Evolutionary conservation across 2,888 invertebrate species (phyloP).

Genomic region (Acrobasis repandana): DNA sequence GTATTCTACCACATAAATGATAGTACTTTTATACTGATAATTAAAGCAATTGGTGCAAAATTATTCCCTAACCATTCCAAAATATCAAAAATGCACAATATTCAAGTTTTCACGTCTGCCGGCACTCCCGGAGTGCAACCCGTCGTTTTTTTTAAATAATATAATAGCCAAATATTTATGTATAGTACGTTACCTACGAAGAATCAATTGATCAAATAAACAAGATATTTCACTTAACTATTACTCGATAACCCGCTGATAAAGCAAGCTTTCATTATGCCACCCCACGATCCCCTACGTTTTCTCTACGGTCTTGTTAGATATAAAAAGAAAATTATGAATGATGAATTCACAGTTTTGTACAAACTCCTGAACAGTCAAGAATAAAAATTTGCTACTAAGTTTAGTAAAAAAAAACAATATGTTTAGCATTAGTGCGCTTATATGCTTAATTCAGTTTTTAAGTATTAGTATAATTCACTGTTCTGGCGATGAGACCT

Average conservation of each 20-base stretch:
- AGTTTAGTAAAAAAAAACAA: neutral
- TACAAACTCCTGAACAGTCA: neutral
- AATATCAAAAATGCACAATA: too few species aligned
- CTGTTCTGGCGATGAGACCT: constrained; percentile 85
- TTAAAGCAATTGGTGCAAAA: too few species aligned
- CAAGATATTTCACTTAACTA: constrained; percentile 52
- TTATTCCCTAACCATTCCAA: too few species aligned
- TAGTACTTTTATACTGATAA: too few species aligned
- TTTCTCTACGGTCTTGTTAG: constrained; percentile 10
- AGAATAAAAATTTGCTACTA: neutral
- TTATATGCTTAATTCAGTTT: constrained; percentile 35
- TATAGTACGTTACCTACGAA: too few species aligned
- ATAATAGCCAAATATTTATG: too few species aligned
- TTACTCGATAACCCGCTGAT: constrained; percentile 47
- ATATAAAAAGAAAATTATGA: constrained; percentile 27
- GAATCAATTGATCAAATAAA: constrained; percentile 27
- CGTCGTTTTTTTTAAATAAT: too few species aligned
- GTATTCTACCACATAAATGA: too few species aligned
- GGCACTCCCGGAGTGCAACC: too few species aligned
- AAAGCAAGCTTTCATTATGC: constrained; percentile 33
- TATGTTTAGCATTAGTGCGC: constrained; percentile 32
- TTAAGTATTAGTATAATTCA: constrained; percentile 37
- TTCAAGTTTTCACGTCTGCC: too few species aligned
- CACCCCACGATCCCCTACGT: constrained; percentile 27
- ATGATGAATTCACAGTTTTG: constrained; percentile 7